A percentile compares a stretch with the other conserved stretches of the same genome.
Evolutionary conservation across 2,113 vertebrate genomes (phyloP).

Genomic region (Arizona elegans): DNA sequence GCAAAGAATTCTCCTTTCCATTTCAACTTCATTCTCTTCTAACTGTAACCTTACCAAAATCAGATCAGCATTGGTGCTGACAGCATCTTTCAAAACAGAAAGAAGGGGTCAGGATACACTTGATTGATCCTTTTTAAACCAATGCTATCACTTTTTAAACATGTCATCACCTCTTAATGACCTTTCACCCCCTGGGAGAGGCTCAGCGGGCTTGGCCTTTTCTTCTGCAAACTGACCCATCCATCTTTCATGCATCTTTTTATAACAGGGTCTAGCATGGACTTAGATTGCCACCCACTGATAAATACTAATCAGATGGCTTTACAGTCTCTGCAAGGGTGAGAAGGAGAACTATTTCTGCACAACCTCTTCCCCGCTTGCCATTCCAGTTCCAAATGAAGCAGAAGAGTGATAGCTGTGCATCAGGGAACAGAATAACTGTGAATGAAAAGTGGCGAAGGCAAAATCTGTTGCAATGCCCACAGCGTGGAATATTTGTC

Average conservation of each 20-base stretch:
- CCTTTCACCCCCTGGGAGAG: neutral
- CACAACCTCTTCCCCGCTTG: neutral
- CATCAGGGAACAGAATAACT: conserved; percentile 4
- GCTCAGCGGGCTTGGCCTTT: neutral
- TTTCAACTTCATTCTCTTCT: neutral
- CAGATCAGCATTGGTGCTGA: neutral
- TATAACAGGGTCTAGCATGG: neutral
- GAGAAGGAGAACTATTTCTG: neutral
- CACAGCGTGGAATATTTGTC: conserved; percentile 11
- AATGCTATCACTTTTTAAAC: conserved; percentile 14
- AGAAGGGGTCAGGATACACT: too few relatives aligned
- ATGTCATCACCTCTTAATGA: neutral
- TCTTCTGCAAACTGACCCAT: neutral
- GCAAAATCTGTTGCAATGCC: conserved; percentile 26
- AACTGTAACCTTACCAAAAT: neutral
- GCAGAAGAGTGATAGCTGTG: conserved; percentile 4
- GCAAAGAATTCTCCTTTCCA: neutral
- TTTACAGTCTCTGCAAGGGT: neutral
- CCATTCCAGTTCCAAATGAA: neutral
- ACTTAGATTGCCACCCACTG: neutral
- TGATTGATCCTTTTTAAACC: conserved; percentile 11
- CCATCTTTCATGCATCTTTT: conserved; percentile 2
- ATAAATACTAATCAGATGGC: neutral
- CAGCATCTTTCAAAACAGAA: neutral
- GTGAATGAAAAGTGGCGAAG: conserved; percentile 7